Evolutionary conservation across 2,113 vertebrate species (phyloP), one percentile per base, ranked within the genome.

Genomic region (Sakesphorus luctuosus): DNA sequence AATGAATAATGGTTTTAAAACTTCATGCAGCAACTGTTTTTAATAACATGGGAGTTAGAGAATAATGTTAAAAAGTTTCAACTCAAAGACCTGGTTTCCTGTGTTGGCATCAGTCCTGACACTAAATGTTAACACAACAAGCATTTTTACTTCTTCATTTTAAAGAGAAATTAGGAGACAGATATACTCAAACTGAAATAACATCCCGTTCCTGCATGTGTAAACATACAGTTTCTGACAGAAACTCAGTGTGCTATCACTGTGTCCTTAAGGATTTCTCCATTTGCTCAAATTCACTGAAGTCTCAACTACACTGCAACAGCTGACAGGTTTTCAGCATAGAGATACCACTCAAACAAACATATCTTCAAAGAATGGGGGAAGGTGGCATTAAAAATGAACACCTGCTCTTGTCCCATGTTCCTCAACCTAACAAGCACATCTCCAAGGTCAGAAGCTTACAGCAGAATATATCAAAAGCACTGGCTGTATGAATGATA

Each of bases 1-100:
- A 67, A 53, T 66, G 8, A 79, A 55, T 67, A 88, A 84, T 19
- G 85, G 43, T 20, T 96, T 84, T 86, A 91, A 66, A 95, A 86
- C 28, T 66, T 78, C 90, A 82, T 38, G 53, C 61, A 91, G 76
- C 0, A 13, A 75, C 24, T 76, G 81, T 24, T 76, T 93, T 84
- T 73, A 90, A 94, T 90, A 92, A 91, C 0, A 3, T 91, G 55
- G 72, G 94, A 91, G 87, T 87, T 87, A 77, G n/a, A 44, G 50
- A 92, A 87, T 85, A 87, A 94, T 46, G 74, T 87, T 90, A 96
- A 93, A 93, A 95, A 35, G 84, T 67, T 95, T 52, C 73, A 80
- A 75, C 43, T 67, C 73, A 86, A 95, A 97, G 84, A 89, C 73
- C 36, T 81, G 52, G 58, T 95, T 96, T 97, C 92, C 93, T 89